Percentiles rank a stretch among this genome's conserved stretches.
phyloP scores from a whole-genome alignment of 1,140 invertebrate genomes.

The Nasonia vitripennis region DNA sequence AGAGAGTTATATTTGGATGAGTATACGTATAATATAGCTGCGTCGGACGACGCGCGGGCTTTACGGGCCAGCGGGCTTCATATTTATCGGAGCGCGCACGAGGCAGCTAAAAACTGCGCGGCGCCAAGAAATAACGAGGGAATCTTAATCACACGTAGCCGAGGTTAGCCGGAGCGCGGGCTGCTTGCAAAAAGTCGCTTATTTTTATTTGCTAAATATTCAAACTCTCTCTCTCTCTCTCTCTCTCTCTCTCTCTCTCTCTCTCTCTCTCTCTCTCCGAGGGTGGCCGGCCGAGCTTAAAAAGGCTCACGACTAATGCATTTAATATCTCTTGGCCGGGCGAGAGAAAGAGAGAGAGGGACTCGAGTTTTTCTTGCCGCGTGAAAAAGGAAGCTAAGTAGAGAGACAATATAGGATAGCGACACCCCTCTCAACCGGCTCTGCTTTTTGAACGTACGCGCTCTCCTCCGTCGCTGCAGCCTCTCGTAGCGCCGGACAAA shows the following conservation, averaged over 20 bases:
- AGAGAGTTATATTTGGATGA: neutral
- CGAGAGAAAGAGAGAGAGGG: neutral
- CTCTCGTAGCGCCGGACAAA: constrained; percentile 51
- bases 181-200: neutral
- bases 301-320: constrained; percentile 47
- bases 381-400: constrained; percentile 43
- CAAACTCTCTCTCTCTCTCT: constrained; percentile 15
- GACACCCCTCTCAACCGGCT: neutral
- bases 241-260: too few relatives aligned
- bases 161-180: neutral
- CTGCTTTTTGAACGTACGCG: constrained; percentile 41
- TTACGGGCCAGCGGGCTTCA: constrained; percentile 3
- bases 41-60: neutral
- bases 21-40: neutral
- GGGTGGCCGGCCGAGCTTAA: neutral
- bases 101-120: neutral
- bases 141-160: constrained; percentile 37
- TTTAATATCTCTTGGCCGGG: constrained; percentile 39
- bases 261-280: too few relatives aligned
- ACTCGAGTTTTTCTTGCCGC: constrained; percentile 42
- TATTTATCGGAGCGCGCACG: constrained; percentile 10
- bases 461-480: constrained; percentile 16
- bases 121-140: constrained; percentile 24
- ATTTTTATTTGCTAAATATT: constrained; percentile 51
- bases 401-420: constrained; percentile 46